Conservation (phyloP, 2,888 invertebrate species). For the Polydrusus tereticollis region DNA sequence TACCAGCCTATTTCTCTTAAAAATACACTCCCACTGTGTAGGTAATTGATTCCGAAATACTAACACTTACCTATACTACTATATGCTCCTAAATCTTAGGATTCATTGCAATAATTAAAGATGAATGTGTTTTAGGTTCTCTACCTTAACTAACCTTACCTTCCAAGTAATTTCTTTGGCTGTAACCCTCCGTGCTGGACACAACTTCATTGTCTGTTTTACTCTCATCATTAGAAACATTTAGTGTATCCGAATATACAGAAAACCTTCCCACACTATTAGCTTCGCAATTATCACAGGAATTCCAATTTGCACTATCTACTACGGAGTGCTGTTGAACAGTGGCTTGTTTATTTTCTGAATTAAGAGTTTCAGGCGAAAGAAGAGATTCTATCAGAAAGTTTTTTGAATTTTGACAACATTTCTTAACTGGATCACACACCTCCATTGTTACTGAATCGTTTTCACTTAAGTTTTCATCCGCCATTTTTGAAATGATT, state of each 20-base stretch:
- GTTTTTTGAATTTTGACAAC: slow-evolving; percentile 54
- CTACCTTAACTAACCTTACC: slow-evolving; percentile 43
- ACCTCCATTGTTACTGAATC: slow-evolving; percentile 27
- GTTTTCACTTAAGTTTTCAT: slow-evolving; percentile 42
- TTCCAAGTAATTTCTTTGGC: slow-evolving; percentile 51
- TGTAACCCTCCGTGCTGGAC: slow-evolving; percentile 51
- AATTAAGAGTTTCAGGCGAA: slow-evolving; percentile 35
- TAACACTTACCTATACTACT: too few relatives aligned
- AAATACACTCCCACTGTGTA: too few relatives aligned
- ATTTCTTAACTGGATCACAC: slow-evolving; percentile 33
- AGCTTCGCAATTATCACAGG: background rate
- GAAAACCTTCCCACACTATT: background rate
- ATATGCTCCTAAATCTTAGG: background rate
- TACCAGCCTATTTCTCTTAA: too few relatives aligned
- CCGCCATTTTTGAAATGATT: slow-evolving; percentile 24
- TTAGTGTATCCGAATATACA: background rate
- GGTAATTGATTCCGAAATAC: too few relatives aligned
- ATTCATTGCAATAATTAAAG: too few relatives aligned
- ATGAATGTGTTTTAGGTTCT: background rate
- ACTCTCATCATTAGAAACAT: background rate
- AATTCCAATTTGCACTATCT: background rate
- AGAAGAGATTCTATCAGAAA: slow-evolving; percentile 62
- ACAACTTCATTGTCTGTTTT: slow-evolving; percentile 46
- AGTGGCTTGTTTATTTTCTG: background rate
- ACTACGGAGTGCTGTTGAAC: background rate